Evolutionary conservation across 2,888 invertebrate genomes (phyloP).

Genomic region (Helicoverpa assulta): DNA sequence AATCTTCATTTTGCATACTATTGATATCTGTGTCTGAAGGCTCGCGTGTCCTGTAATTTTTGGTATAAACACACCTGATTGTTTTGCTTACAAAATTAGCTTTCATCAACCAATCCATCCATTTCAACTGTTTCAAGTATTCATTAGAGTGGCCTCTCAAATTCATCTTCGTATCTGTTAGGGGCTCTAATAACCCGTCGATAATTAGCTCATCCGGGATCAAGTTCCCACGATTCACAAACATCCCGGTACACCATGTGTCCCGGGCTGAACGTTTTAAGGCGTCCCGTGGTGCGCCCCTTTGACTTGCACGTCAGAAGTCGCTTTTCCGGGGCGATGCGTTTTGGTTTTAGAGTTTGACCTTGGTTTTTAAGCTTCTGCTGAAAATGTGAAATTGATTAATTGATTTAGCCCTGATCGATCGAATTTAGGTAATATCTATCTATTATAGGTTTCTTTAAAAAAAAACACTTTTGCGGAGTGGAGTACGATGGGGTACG

Average conservation of each 20-base stretch:
- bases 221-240: conserved; percentile 53
- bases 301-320: conserved; percentile 13
- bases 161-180: conserved; percentile 43
- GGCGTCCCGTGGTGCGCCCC: conserved; percentile 12
- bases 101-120: conserved; percentile 9
- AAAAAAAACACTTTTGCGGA: too few relatives aligned
- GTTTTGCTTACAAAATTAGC: conserved; percentile 2
- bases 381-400: too few relatives aligned
- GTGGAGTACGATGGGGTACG: too few relatives aligned
- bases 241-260: conserved; percentile 39
- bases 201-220: conserved; percentile 58
- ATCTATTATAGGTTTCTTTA: too few relatives aligned
- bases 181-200: conserved; percentile 52
- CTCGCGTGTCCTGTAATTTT: background rate
- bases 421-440: too few relatives aligned
- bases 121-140: conserved; percentile 23
- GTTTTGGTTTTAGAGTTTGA: background rate
- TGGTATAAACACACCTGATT: background rate
- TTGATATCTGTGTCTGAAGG: too few relatives aligned
- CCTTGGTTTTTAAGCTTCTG: too few relatives aligned
- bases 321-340: conserved; percentile 9
- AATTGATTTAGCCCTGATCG: too few relatives aligned
- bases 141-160: conserved; percentile 39
- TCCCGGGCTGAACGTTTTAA: conserved; percentile 2
- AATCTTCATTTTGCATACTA: too few relatives aligned